Evolutionary conservation across 2,113 vertebrate species (phyloP), one percentile per base, ranked within the genome.

Genomic region (Cephalophus harveyi): DNA sequence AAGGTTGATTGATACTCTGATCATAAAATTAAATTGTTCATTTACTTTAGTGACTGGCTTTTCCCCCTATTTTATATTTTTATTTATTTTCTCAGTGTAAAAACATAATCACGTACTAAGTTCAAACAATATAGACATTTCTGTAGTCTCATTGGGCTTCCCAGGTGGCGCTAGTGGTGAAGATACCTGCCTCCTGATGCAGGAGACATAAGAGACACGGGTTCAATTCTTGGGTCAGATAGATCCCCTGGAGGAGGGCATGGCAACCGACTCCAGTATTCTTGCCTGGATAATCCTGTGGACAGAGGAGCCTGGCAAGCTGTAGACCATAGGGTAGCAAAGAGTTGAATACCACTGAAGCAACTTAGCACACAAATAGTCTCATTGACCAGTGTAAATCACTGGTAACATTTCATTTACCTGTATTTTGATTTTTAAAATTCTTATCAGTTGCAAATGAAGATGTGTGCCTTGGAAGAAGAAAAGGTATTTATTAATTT

Each of bases 401-500:
- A 95, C 74, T 92, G 12, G 71, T 97, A 93, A 87, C 19, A 48
- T 71, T 91, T 91, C 94, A 94, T 25, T 92, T 82, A 92, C n/a
- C 50, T 97, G 30, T 95, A 54, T 98, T 97, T 98, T 96, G 62
- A 90, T 94, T 94, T 97, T 96, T 81, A 6, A 86, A 64, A 97
- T 96, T 94, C 19, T 94, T 92, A 76, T 94, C 48, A 98, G 99
- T 99, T 99, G 92, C 99, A 99, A 98, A 97, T 98, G 98, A 99
- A 98, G 98, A 98, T 99, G 97, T 99, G 98, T 98, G 98, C 97
- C 94, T 79, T 98, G 85, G 99, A 99, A 98, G 99, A 99, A 98
- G 99, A 99, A 98, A 99, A 99, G 99, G 99, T 99, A 99, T 57
- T 97, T 97, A 87, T 97, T 93, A 91, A 74, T 97, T 97, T 96